Evolutionary conservation across 2,888 invertebrate species (phyloP).

Genomic region (Nephrocerus scutellatus): DNA sequence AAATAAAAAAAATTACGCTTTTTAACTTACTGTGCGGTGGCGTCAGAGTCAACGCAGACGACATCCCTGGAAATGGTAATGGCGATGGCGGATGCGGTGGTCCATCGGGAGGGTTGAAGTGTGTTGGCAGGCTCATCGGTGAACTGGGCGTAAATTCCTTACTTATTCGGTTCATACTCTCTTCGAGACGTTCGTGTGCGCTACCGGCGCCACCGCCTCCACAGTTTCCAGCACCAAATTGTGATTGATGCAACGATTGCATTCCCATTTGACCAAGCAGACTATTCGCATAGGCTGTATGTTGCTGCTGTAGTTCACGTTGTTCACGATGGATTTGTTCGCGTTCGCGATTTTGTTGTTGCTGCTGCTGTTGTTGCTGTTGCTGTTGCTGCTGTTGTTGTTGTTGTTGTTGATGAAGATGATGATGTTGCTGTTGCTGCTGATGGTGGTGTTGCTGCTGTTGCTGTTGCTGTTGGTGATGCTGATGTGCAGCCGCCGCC

Average conservation of each 20-base stretch:
- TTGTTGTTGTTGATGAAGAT: slow-evolving; percentile 26
- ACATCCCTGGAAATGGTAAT: slow-evolving; percentile 66
- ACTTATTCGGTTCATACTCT: slow-evolving; percentile 43
- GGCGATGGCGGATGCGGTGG: slow-evolving; percentile 53
- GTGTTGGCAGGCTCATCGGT: slow-evolving; percentile 47
- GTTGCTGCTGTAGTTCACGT: slow-evolving; percentile 34
- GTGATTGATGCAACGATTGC: slow-evolving; percentile 27
- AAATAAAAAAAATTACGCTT: slow-evolving; percentile 11
- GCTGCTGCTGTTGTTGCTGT: slow-evolving; percentile 17
- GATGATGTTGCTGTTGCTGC: slow-evolving; percentile 34
- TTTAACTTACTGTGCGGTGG: slow-evolving; percentile 71
- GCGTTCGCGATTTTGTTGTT: slow-evolving; percentile 29
- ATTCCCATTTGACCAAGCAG: slow-evolving; percentile 43
- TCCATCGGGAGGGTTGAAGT: slow-evolving; percentile 48
- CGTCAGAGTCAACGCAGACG: slow-evolving; percentile 69
- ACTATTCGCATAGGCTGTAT: slow-evolving; percentile 41
- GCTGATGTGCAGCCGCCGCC: slow-evolving; percentile 43
- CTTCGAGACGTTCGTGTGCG: slow-evolving; percentile 44
- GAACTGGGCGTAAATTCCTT: slow-evolving; percentile 46
- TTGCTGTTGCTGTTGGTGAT: slow-evolving; percentile 36
- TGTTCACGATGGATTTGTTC: slow-evolving; percentile 32
- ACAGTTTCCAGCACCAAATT: slow-evolving; percentile 19
- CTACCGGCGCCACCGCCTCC: slow-evolving; percentile 28
- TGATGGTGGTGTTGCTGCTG: slow-evolving; percentile 32
- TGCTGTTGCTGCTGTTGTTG: slow-evolving; percentile 21